Evolutionary conservation across 2,797 vertebrate species (phyloP).

Genomic region (Centroberyx gerrardi): DNA sequence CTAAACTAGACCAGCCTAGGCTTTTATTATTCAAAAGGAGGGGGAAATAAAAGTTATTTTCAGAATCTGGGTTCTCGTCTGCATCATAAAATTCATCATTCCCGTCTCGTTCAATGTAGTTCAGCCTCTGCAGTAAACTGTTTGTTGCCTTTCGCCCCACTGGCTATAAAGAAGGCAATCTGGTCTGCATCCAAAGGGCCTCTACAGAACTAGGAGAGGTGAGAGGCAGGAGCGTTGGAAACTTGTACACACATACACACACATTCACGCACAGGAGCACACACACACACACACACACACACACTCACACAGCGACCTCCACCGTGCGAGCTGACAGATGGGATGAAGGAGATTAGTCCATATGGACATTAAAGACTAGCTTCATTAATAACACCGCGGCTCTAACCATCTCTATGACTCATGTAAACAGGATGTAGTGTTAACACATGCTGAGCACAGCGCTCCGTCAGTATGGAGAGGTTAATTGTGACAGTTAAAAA

Average conservation of each 20-base stretch:
- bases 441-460: constrained; percentile 43
- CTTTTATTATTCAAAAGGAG: background rate
- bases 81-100: background rate
- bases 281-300: constrained; percentile 26
- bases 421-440: constrained; percentile 60
- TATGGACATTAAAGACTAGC: constrained; percentile 75
- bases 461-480: constrained; percentile 42
- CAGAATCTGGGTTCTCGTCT: background rate
- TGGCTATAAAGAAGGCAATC: background rate
- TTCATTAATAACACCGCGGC: constrained; percentile 68
- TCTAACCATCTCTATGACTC: constrained; percentile 57
- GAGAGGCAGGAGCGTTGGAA: constrained; percentile 27
- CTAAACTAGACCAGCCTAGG: background rate
- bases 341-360: constrained; percentile 74
- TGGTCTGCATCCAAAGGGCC: constrained; percentile 38
- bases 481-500: constrained; percentile 51
- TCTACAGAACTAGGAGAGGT: constrained; percentile 12
- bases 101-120: background rate
- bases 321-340: constrained; percentile 75
- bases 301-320: constrained; percentile 34
- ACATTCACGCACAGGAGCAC: background rate
- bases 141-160: constrained; percentile 12
- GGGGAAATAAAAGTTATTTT: background rate
- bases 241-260: constrained; percentile 9
- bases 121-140: constrained; percentile 18